Evolutionary conservation across 2,888 invertebrate genomes (phyloP), one percentile per base, ranked within the genome.

Genomic region (Drosophila robusta): DNA sequence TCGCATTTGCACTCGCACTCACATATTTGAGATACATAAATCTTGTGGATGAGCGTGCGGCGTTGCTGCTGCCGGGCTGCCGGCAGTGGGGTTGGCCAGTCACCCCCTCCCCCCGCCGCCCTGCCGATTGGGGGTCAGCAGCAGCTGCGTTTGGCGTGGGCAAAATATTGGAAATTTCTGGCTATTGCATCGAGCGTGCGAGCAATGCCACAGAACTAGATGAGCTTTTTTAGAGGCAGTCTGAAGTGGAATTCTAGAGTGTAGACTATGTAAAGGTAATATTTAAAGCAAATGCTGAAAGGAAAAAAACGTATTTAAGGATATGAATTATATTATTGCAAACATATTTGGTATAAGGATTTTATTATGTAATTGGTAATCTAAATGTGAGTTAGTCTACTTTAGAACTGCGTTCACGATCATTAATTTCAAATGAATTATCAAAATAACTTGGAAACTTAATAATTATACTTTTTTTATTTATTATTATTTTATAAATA

Each of bases 1-100:
- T 84, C 70, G 85, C 50, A 82, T 82, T 87, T 65, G 51, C 76
- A 67, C 79, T 80, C 47, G 74, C 60, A 70, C 77, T 66, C 70
- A 77, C 76, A 86, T 89, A 89, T 89, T 88, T 88, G 78, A 69
- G 75, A 85, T 87, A 77, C 89, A 89, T 89, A 89, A 87, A 84
- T 87, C 87, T 89, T 87, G 73, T 74, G 89, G 87, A 71, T 77
- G 74, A 79, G 82, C 78, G 74, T 77, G 78, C 80, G 63, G 69
- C 39, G 36, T 29, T 7, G 22, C 51, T n/a, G 42, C 42, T 24
- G 42, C 68, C 42, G 46, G 36, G 58, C 56, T 56, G 60, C 58
- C 24, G 49, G 50, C 44, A 56, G 58, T 74, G 61, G 69, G 66
- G 71, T 70, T 63, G 54, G 61, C 29, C 22, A 32, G 4, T 24